phyloP scores from a whole-genome alignment of 2,888 invertebrate genomes.

The Dasypogon diadema region DNA sequence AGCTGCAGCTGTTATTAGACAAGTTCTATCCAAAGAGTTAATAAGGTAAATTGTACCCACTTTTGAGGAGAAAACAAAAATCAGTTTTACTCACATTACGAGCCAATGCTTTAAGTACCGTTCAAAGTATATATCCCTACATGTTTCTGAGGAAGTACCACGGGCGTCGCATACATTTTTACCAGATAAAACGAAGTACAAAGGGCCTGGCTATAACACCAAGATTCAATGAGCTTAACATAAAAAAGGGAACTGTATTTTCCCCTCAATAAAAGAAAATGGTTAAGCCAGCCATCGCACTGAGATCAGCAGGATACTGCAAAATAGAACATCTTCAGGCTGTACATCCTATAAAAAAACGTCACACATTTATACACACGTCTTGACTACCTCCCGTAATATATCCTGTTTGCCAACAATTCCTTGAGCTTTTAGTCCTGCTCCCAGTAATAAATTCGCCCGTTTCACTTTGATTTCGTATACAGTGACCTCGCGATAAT shows the following conservation, averaged over 20 bases:
- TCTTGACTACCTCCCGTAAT: conserved; percentile 39
- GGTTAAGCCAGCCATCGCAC: conserved; percentile 29
- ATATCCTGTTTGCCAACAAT: conserved; percentile 43
- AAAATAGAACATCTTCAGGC: conserved; percentile 41
- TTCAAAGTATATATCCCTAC: too few species aligned
- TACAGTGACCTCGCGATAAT: conserved; percentile 59
- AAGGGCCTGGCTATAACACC: background rate
- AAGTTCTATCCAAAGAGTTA: too few species aligned
- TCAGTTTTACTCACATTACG: too few species aligned
- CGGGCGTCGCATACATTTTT: too few species aligned
- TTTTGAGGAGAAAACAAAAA: too few species aligned
- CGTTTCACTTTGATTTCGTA: conserved; percentile 55
- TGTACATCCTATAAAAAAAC: background rate
- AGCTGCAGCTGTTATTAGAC: too few species aligned
- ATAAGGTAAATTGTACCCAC: too few species aligned
- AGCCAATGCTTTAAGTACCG: too few species aligned
- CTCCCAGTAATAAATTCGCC: conserved; percentile 47
- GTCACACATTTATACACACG: conserved; percentile 7
- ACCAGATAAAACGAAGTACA: too few species aligned
- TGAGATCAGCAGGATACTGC: conserved; percentile 46
- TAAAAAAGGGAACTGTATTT: conserved; percentile 2
- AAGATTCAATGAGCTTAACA: conserved; percentile 2
- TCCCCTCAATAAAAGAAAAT: conserved; percentile 22
- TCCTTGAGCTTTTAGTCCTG: conserved; percentile 26
- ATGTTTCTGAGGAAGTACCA: too few species aligned